A percentile compares a stretch with the other conserved stretches of the same genome.
Evolutionary conservation across 1,140 invertebrate genomes (phyloP).

Genomic region (Limonius californicus): DNA sequence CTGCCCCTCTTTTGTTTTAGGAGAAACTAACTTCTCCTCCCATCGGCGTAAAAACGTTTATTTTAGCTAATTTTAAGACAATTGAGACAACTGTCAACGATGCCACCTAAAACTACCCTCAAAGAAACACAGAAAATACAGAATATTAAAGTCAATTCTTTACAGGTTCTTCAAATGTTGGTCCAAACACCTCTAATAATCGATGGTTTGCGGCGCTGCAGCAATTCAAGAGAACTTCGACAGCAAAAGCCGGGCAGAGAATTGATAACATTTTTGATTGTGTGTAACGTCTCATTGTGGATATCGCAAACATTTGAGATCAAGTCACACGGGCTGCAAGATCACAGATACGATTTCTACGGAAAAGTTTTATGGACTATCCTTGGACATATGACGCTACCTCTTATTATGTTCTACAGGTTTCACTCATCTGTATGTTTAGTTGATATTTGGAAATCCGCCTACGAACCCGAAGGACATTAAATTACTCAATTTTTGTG

Average conservation of each 20-base stretch:
- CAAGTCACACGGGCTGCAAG: constrained; percentile 61
- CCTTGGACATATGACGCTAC: constrained; percentile 71
- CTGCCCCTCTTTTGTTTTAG: too few species aligned
- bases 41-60: too few species aligned
- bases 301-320: constrained; percentile 76
- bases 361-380: constrained; percentile 68
- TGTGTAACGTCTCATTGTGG: constrained; percentile 77
- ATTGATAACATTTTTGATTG: constrained; percentile 71
- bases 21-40: too few species aligned
- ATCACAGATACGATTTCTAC: constrained; percentile 68
- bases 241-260: constrained; percentile 71
- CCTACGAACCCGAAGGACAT: constrained; percentile 54
- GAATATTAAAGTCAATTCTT: constrained; percentile 24
- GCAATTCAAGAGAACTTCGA: constrained; percentile 57
- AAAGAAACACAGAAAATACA: not conserved
- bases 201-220: constrained; percentile 69
- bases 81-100: too few species aligned
- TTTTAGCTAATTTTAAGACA: too few species aligned
- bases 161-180: constrained; percentile 59
- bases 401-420: constrained; percentile 76
- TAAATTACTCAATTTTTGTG: not conserved
- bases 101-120: too few species aligned
- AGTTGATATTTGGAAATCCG: constrained; percentile 79
- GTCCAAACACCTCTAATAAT: constrained; percentile 74
- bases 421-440: constrained; percentile 83